Evolutionary conservation across 2,888 invertebrate species (phyloP).

Genomic region (Limnephilus lunatus): DNA sequence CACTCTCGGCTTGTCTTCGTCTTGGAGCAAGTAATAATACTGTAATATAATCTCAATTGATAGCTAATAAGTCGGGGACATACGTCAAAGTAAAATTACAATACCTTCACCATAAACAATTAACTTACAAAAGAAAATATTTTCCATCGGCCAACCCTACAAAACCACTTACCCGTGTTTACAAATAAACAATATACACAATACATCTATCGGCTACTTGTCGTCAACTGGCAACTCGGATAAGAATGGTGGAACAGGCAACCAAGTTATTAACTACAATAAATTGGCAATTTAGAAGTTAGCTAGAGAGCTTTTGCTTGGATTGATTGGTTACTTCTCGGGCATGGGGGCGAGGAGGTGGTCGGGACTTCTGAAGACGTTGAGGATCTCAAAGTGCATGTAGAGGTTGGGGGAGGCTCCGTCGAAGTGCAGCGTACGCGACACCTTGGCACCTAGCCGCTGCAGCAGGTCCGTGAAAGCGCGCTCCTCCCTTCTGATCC

Average conservation of each 20-base stretch:
- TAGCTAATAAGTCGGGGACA: slow-evolving; percentile 16
- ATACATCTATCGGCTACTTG: no score
- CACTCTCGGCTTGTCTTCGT: background rate
- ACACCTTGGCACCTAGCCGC: slow-evolving; percentile 82
- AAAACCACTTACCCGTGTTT: slow-evolving; percentile 16
- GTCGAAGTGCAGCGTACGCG: slow-evolving; percentile 80
- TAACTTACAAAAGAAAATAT: slow-evolving; percentile 39
- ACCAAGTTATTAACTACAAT: background rate
- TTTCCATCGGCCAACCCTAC: background rate
- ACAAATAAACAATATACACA: background rate
- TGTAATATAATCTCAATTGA: slow-evolving; percentile 41
- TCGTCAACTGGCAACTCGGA: background rate
- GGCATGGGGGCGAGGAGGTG: slow-evolving; percentile 51
- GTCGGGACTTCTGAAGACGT: slow-evolving; percentile 74
- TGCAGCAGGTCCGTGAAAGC: slow-evolving; percentile 83
- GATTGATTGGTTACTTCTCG: slow-evolving; percentile 55
- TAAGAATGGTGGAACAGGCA: background rate
- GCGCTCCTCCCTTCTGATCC: slow-evolving; percentile 91
- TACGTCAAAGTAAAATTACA: background rate
- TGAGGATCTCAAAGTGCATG: slow-evolving; percentile 88
- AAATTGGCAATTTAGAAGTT: slow-evolving; percentile 27
- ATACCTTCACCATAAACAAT: slow-evolving; percentile 17
- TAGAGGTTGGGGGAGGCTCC: slow-evolving; percentile 76
- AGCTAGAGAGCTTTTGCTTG: background rate
- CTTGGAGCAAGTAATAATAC: slow-evolving; percentile 29